Percentiles rank a stretch among this genome's conserved stretches.
phyloP scores from a whole-genome alignment of 2,113 vertebrate genomes.

The Alosa alosa region DNA sequence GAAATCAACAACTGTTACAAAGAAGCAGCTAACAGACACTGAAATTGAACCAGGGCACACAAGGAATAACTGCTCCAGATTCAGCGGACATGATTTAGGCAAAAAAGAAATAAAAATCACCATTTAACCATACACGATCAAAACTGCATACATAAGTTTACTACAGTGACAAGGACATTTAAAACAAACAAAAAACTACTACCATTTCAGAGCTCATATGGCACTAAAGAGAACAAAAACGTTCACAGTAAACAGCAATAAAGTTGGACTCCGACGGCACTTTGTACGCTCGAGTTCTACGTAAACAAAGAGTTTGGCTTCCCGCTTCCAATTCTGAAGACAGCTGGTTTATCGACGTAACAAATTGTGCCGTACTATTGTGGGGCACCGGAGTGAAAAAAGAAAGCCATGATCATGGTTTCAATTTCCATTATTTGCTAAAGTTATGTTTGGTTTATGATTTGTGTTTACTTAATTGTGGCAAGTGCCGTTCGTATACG shows the following conservation, averaged over 20 bases:
- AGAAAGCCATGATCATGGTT: background rate
- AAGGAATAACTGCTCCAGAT: background rate
- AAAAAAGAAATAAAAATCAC: background rate
- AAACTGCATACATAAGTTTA: background rate
- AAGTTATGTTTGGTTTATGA: background rate
- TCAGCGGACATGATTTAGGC: background rate
- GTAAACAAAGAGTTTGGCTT: conserved; percentile 20
- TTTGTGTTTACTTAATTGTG: background rate
- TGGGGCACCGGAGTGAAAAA: background rate
- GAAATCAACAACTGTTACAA: background rate
- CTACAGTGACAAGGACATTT: background rate
- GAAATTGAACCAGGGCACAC: background rate
- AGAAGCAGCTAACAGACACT: background rate
- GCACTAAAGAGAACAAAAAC: background rate
- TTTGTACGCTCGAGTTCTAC: background rate
- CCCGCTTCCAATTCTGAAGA: background rate
- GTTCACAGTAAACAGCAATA: background rate
- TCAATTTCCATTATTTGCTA: background rate
- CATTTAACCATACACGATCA: background rate
- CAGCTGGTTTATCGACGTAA: background rate
- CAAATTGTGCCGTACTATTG: background rate
- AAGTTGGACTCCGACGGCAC: background rate
- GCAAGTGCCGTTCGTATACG: background rate
- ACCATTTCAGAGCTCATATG: background rate
- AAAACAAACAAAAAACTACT: background rate